Evolutionary conservation across 2,888 invertebrate genomes (phyloP), one percentile per base, ranked within the genome.

Genomic region (Pollenia angustigena): DNA sequence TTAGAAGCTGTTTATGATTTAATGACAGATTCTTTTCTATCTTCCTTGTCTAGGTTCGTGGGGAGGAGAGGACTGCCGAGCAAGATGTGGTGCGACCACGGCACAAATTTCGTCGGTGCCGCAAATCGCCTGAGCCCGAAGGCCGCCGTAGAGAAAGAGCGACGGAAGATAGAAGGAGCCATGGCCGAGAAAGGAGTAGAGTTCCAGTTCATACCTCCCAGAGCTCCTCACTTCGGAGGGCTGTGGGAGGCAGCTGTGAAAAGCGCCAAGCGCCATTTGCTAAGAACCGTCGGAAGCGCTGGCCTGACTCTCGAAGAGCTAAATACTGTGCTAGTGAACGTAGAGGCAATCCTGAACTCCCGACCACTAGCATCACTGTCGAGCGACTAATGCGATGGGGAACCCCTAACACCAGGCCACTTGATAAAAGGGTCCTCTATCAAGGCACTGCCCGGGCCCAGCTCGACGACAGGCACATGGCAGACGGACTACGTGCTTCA

Each of bases 1-100:
- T 40, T 78, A 4, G 83, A 83, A 78, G 32, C 64, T 7, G 75
- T 71, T 2, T 68, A 62, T 8, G 76, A 83, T 76, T 44, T 83
- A 46, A 62, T 46, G 32, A 75, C 75, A 46, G 72, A 83, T 11
- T 16, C 54, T 10, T 76, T 76, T 54, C n/a, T 64, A 4, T 52
- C 42, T 52, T 44, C 44, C 6, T 54, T n/a, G n/a, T n/a, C n/a
- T n/a, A n/a, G n/a, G n/a, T n/a, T n/a, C n/a, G n/a, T n/a, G n/a
- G n/a, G n/a, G n/a, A n/a, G n/a, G n/a, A n/a, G n/a, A n/a, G n/a
- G n/a, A n/a, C n/a, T n/a, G n/a, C n/a, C n/a, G n/a, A n/a, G n/a
- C n/a, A n/a, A n/a, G n/a, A n/a, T n/a, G n/a, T n/a, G n/a, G n/a
- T n/a, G n/a, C n/a, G n/a, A n/a, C n/a, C n/a, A n/a, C n/a, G n/a